Evolutionary conservation across 2,113 vertebrate genomes (phyloP), one percentile per base, ranked within the genome.

Genomic region (Meriones unguiculatus): DNA sequence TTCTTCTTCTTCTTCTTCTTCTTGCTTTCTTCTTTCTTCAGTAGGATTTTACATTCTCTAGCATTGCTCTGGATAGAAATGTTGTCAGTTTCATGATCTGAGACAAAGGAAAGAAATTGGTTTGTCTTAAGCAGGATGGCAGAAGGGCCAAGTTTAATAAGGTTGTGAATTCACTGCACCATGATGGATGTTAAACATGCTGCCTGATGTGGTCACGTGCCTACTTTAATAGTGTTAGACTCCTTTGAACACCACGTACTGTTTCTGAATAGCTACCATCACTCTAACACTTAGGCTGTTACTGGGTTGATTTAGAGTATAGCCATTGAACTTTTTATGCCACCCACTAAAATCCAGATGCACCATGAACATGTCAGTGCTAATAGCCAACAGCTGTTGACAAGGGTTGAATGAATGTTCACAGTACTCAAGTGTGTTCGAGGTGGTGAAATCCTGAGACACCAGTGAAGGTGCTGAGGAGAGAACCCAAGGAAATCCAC

Each of bases 31-130:
- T 62, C 15, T 22, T 13, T 35, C 65, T 93, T 95, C 7, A 84
- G 84, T 30, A 88, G 90, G 75, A 54, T 76, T 96, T 92, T 90
- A 87, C 72, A 35, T 94, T 30, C 72, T 96, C 50, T 96, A 89
- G 35, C 54, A 95, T 92, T 2, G 70, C 8, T 93, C 41, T 86
- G 57, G 15, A 54, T 94, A 89, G 88, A 97, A 97, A 95, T 59
- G 38, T 30, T 70, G 41, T 92, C 90, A 95, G 77, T 65, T 94
- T 97, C 69, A 92, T 92, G 80, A 93, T 88, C 84, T 85, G 73
- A 95, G 97, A 94, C 95, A 97, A 93, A 94, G 67, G 38, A 62
- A 12, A 93, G 24, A 64, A 70, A 95, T 73, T 92, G 76, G 24
- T n/a, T 89, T 65, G 52, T 85, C 35, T 30, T 41, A 28, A 54